Evolutionary conservation across 2,113 vertebrate genomes (phyloP).

Genomic region (Agapornis roseicollis): DNA sequence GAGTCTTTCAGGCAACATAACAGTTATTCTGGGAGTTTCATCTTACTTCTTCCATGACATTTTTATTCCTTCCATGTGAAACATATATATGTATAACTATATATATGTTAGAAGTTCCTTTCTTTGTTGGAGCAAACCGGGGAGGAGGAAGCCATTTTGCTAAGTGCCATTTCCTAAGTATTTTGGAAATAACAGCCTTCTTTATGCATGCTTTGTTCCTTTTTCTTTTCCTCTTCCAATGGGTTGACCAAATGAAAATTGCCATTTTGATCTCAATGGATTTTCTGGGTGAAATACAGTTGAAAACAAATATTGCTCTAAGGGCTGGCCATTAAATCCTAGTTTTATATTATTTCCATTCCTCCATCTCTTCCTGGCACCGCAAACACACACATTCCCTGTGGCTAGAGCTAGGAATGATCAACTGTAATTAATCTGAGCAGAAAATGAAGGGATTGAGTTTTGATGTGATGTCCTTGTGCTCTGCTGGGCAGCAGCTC

Average conservation of each 20-base stretch:
- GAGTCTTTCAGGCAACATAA: slow-evolving; percentile 27
- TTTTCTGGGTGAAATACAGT: slow-evolving; percentile 19
- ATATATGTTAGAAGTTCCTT: background rate
- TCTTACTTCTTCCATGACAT: slow-evolving; percentile 17
- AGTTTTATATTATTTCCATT: slow-evolving; percentile 23
- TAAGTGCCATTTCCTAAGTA: slow-evolving; percentile 1
- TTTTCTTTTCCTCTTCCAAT: background rate
- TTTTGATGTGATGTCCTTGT: background rate
- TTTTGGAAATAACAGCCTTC: background rate
- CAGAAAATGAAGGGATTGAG: slow-evolving; percentile 7
- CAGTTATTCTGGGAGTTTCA: slow-evolving; percentile 14
- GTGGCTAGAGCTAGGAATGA: background rate
- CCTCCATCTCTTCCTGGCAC: background rate
- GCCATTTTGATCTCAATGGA: background rate
- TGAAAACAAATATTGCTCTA: slow-evolving; percentile 4
- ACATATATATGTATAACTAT: background rate
- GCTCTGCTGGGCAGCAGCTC: slow-evolving; percentile 23
- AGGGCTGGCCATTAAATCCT: background rate
- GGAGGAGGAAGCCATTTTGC: background rate
- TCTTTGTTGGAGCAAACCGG: background rate
- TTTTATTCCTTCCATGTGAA: slow-evolving; percentile 53
- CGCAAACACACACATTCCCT: background rate
- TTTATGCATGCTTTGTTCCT: background rate
- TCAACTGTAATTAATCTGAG: slow-evolving; percentile 19
- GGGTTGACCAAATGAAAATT: background rate